phyloP scores from a whole-genome alignment of 2,113 vertebrate species.

The Perca fluviatilis region DNA sequence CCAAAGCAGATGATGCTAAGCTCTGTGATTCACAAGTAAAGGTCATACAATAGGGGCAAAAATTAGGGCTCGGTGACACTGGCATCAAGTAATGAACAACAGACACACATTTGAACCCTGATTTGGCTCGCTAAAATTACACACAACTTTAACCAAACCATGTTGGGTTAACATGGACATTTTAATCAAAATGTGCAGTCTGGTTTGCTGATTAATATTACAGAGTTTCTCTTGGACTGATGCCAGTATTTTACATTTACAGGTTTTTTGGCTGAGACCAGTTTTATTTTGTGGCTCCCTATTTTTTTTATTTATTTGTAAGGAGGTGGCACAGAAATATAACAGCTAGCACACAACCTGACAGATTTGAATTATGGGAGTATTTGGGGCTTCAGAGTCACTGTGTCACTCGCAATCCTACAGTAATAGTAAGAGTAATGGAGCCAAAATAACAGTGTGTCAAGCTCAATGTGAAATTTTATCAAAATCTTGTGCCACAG shows the following conservation, averaged over 20 bases:
- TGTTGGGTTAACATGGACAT: background rate
- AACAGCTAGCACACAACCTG: background rate
- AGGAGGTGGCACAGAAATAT: conserved; percentile 23
- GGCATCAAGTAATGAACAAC: background rate
- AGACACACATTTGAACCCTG: background rate
- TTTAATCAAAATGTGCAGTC: background rate
- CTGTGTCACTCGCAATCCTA: background rate
- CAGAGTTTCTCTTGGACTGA: background rate
- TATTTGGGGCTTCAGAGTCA: background rate
- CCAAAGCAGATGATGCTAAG: too few species aligned
- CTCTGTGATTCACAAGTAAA: background rate
- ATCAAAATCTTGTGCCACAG: conserved; percentile 22
- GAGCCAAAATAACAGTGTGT: conserved; percentile 1
- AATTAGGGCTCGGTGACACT: background rate
- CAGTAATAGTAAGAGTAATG: background rate
- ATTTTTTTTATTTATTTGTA: background rate
- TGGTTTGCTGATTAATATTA: background rate
- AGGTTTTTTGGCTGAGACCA: background rate
- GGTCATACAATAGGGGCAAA: background rate
- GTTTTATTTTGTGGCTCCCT: background rate
- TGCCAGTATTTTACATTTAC: conserved; percentile 3
- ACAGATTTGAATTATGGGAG: background rate
- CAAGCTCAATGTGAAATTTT: conserved; percentile 15
- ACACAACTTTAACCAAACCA: background rate
- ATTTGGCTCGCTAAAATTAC: background rate